phyloP scores from a whole-genome alignment of 2,113 vertebrate genomes.

The Pseudois nayaur region DNA sequence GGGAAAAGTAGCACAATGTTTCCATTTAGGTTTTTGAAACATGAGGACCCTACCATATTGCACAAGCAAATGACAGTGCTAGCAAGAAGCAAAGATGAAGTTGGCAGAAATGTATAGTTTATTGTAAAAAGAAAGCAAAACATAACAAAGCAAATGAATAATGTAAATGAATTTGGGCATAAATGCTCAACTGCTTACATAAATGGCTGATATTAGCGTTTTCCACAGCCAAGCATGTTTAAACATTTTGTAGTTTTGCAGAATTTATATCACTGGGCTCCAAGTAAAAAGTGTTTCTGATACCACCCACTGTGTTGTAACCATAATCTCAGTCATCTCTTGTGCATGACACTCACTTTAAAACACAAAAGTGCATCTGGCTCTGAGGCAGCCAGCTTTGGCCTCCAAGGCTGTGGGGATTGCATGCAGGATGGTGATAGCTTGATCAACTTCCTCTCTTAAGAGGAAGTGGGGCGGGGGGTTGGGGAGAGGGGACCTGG shows the following conservation, averaged over 20 bases:
- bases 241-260: conserved; percentile 30
- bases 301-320: conserved; percentile 7
- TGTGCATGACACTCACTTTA: background rate
- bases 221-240: conserved; percentile 9
- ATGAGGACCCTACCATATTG: background rate
- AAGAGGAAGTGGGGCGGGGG: background rate
- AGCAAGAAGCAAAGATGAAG: background rate
- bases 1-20: background rate
- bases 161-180: conserved; percentile 25
- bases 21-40: conserved; percentile 5
- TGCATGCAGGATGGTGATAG: background rate
- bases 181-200: background rate
- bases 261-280: background rate
- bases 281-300: conserved; percentile 23
- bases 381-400: background rate
- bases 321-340: conserved; percentile 4
- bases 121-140: conserved; percentile 15
- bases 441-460: conserved; percentile 56
- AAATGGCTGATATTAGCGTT: background rate
- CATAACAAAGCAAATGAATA: conserved; percentile 16
- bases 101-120: conserved; percentile 8
- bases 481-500: background rate
- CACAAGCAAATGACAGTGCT: background rate
- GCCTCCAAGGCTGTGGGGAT: background rate
- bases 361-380: conserved; percentile 24